Evolutionary conservation across 2,888 invertebrate genomes (phyloP), one percentile per base, ranked within the genome.

Genomic region (Schrankia costaestrigalis): DNA sequence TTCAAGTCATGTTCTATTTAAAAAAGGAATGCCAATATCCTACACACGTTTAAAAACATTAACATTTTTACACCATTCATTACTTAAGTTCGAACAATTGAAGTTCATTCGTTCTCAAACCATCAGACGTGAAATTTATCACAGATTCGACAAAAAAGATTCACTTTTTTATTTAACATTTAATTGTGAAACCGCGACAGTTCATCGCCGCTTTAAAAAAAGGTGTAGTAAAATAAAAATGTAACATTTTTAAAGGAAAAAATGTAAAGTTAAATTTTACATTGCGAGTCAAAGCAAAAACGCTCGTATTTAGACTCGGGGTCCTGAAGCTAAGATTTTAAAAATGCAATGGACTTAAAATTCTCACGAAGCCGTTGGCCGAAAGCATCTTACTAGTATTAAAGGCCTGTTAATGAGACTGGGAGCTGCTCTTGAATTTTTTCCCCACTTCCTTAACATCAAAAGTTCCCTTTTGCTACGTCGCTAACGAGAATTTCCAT

Each of bases 401-500:
- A 75, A 82, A 81, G 72, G 73, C 70, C 71, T 73, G 72, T 78
- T 84, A 84, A 85, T 84, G 84, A 84, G 83, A 67, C 67, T 58
- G 65, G 63, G 68, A 63, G 66, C 55, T 54, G 56, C 78, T 76
- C 81, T 81, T 78, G 63, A 72, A 71, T 73, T 82, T 83, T 83
- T 83, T 73, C 44, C 63, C 63, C 66, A 71, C 67, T 78, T 78
- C 72, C 71, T 79, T 78, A 76, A 76, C 81, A 82, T 84, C 81
- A 82, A 80, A 84, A 83, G 83, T 84, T 81, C 77, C 70, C 76
- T 71, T 82, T 82, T 78, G 71, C 79, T 63, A 73, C 67, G n/a
- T n/a, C n/a, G 75, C 74, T 80, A 82, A 84, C 76, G 82, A 84
- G 83, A 75, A 79, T 77, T 80, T 77, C 72, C 75, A 78, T 78